Evolutionary conservation across 23 tunicate species (phyloP), one percentile per base, ranked within the genome.

Genomic region (Ascidia mentula): DNA sequence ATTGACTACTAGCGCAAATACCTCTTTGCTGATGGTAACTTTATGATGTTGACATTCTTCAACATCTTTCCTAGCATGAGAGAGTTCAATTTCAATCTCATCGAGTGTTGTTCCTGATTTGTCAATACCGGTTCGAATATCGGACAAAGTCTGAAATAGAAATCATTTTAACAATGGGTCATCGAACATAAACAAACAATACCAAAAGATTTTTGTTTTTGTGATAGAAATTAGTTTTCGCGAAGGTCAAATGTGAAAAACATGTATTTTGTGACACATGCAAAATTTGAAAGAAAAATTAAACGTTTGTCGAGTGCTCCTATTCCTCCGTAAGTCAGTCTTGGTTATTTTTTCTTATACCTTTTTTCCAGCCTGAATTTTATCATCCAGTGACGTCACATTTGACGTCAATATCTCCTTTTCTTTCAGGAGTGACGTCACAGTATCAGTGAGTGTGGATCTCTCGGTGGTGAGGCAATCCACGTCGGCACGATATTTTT

Each of bases 401-500:
- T 45, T 80, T 18, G 77, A 78, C 77, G 85, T 39, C 75, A 93
- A 71, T 77, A 89, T 78, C 32, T 93, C 98, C 60, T 93, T 93
- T 76, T 93, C 98, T 60, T 93, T 93, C 1, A 79, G 74, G 73
- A 93, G 72, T 42, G 93, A 84, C 76, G 83, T 84, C 34, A 93
- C 98, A 12, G 98, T 88, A 79, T 88, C 89, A 80, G 88, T 92
- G 37, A 93, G 81, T 30, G 93, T 79, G 20, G 89, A 83, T 77
- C 94, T 70, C 46, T 93, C 93, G 70, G 84, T 82, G 69, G 89
- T 88, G 46, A 84, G 46, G 71, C 84, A 81, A 72, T 88, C 98
- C 31, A 93, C 94, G 46, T 93, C 93, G 31, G 81, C 59, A 38
- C 93, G 79, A 28, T 84, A 71, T 45, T 93, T 93, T 46, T 93